Base-by-base conservation (phyloP, 2,888 invertebrate species). In the Lordiphosa fenestrarum region DNA sequence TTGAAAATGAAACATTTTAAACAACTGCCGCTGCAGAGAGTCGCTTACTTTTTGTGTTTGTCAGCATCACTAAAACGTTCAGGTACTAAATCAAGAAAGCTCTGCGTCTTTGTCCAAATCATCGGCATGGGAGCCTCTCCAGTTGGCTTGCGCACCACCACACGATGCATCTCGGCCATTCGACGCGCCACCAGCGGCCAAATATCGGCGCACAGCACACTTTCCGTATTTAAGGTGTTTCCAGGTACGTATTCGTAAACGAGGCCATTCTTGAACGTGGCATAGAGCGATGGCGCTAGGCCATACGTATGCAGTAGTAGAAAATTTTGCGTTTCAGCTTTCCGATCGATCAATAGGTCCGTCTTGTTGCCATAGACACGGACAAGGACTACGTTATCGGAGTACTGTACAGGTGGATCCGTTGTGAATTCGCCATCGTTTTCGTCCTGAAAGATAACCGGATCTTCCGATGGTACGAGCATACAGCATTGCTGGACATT, bases 301-400 rank as follows among this genome's bases (percentile, higher is more conserved):
- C 95, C 95, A 73, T 93, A 92, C 61, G 92, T 91, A 87, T 96
- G 92, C 66, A 96, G 90, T 68, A 94, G 77, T 64, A 90, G 86
- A 60, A 92, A 91, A 81, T 92, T 92, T 69, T 91, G 92, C 56
- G 93, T 93, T 91, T 98, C 98, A 49, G 94, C 93, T 86, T 94
- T 93, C 67, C 98, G 92, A 88, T 98, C 96, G 86, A 98, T 97
- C 66, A 98, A 92, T 72, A 96, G 91, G 89, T 98, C 98, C 2
- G 98, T 98, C 90, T 97, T 97, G 80, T 95, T 93, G 13, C 98
- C 98, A 91, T 98, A 98, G 64, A 98, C 93, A 77, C 98, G 92
- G 21, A 98, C 93, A 53, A 98, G 91, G 2, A 98, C 92, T 84
- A 95, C 94, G 83, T 95, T 93, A 73, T 81, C 80, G 60, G 73